Conservation (phyloP, 1,140 invertebrate genomes). For the Drosophila obscura region DNA sequence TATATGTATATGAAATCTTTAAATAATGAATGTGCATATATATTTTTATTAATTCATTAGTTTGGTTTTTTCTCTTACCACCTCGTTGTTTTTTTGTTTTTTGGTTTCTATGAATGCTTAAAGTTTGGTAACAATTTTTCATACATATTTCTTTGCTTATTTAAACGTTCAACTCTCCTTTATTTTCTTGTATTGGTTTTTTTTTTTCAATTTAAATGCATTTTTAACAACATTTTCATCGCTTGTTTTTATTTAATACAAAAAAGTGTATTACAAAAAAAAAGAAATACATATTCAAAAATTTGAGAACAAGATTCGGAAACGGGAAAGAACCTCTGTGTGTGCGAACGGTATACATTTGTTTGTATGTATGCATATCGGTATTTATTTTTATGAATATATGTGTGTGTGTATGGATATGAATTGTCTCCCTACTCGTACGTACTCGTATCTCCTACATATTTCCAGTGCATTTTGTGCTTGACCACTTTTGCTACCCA, state of each 20-base stretch:
- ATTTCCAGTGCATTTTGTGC: constrained; percentile 68
- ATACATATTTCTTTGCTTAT: constrained; percentile 38
- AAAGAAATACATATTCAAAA: constrained; percentile 22
- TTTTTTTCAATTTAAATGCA: constrained; percentile 67
- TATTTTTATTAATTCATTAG: constrained; percentile 52
- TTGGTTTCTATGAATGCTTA: constrained; percentile 52
- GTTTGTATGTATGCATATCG: constrained; percentile 31
- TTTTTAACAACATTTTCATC: constrained; percentile 74
- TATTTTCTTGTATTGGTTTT: constrained; percentile 25
- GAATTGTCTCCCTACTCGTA: constrained; percentile 34
- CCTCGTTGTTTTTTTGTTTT: constrained; percentile 25
- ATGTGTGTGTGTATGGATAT: constrained; percentile 32
- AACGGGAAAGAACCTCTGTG: constrained; percentile 37
- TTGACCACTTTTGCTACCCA: constrained; percentile 33
- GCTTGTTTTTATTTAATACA: constrained; percentile 34
- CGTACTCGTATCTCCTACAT: constrained; percentile 23
- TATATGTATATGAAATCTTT: constrained; percentile 59
- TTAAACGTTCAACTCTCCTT: constrained; percentile 43
- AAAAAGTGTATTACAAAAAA: constrained; percentile 25
- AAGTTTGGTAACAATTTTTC: constrained; percentile 71
- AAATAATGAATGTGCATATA: constrained; percentile 81
- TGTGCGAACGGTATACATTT: constrained; percentile 38
- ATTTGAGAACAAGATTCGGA: constrained; percentile 32
- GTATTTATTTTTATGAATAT: constrained; percentile 39
- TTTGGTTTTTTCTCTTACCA: constrained; percentile 33